Percentiles rank a stretch among this genome's conserved stretches.
phyloP scores from a whole-genome alignment of 2,113 vertebrate genomes.

The Tiliqua scincoides region DNA sequence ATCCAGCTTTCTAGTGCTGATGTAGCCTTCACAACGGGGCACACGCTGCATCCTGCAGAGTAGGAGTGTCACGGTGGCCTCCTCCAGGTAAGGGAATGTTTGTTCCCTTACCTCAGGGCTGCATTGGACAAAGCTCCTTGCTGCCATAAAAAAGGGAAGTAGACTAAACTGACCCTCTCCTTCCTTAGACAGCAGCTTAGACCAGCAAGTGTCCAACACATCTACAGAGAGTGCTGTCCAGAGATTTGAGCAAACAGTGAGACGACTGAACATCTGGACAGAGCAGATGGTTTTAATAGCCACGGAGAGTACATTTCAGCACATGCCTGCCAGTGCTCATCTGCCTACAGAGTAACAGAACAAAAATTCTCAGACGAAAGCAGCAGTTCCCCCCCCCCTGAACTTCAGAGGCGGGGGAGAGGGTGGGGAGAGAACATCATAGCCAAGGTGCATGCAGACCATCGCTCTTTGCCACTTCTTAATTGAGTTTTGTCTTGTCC shows the following conservation, averaged over 20 bases:
- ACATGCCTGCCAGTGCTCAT: constrained; percentile 45
- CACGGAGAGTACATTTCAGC: fast-evolving
- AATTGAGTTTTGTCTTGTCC: background rate
- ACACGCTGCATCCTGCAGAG: background rate
- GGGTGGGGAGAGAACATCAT: background rate
- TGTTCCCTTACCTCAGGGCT: too few species aligned
- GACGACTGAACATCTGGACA: constrained; percentile 59
- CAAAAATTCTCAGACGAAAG: background rate
- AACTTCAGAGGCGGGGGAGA: background rate
- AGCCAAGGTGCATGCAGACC: background rate
- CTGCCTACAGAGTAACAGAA: background rate
- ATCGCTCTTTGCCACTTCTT: background rate
- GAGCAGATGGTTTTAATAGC: constrained; percentile 56
- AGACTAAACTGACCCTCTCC: background rate
- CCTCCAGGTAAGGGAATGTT: too few species aligned
- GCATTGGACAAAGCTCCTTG: background rate
- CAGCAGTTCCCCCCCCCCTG: background rate
- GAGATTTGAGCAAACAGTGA: background rate
- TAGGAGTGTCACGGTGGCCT: too few species aligned
- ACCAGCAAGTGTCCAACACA: background rate
- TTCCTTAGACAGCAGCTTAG: background rate
- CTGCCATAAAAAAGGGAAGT: background rate
- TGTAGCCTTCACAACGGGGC: too few species aligned
- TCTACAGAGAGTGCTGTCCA: constrained; percentile 33
- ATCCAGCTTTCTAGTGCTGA: too few species aligned